Evolutionary conservation across 2,113 vertebrate genomes (phyloP).

Genomic region (Ptyas mucosa): DNA sequence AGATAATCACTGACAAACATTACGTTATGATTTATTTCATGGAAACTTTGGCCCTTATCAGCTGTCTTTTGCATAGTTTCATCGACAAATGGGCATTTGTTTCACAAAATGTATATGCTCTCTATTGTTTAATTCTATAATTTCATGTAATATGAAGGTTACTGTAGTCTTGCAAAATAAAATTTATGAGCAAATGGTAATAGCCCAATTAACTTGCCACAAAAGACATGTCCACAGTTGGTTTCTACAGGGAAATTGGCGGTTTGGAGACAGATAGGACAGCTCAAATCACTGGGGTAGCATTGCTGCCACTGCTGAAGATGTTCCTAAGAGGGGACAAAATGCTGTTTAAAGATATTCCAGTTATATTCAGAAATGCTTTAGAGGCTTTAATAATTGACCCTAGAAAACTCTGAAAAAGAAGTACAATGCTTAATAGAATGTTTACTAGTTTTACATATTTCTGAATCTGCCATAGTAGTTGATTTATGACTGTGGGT

Average conservation of each 20-base stretch:
- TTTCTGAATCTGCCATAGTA: not conserved
- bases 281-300: constrained; percentile 67
- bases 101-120: not conserved
- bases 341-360: not conserved
- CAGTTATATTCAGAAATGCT: constrained; percentile 23
- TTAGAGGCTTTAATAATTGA: not conserved
- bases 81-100: not conserved
- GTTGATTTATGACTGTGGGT: not conserved
- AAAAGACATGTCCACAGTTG: constrained; percentile 82
- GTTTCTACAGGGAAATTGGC: constrained; percentile 76
- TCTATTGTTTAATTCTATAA: not conserved
- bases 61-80: not conserved
- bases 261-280: constrained; percentile 79
- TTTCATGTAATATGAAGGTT: not conserved
- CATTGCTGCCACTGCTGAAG: constrained; percentile 44
- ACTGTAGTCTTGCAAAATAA: not conserved
- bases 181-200: not conserved
- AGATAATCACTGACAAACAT: not conserved
- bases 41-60: not conserved
- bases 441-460: not conserved
- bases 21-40: not conserved
- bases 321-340: constrained; percentile 61
- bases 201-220: constrained; percentile 63
- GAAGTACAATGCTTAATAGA: not conserved
- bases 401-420: not conserved